A percentile compares a stretch with the other conserved stretches of the same genome.
phyloP scores from a whole-genome alignment of 2,888 invertebrate genomes.

The Cryptosula pallasiana region DNA sequence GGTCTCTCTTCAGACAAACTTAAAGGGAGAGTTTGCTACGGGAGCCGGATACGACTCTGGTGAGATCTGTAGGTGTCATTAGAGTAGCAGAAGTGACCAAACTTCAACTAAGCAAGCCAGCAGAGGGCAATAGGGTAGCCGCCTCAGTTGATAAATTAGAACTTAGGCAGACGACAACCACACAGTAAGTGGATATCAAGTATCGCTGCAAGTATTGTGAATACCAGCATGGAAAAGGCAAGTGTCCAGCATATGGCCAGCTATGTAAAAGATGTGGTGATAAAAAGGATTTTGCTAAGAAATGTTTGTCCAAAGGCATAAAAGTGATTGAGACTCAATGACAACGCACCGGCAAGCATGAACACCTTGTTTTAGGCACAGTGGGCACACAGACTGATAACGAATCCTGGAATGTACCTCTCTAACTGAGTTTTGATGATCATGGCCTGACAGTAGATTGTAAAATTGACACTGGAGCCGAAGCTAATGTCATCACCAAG shows the following conservation, averaged over 20 bases:
- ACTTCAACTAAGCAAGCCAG: not conserved
- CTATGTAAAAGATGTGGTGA: not conserved
- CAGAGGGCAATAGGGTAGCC: not conserved
- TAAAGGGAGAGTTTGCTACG: not conserved
- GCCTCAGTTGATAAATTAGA: not conserved
- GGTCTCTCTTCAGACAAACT: not conserved
- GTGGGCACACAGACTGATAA: not conserved
- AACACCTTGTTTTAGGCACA: not conserved
- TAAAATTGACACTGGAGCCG: not conserved
- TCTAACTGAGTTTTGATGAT: not conserved
- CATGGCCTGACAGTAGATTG: not conserved
- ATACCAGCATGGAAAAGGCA: not conserved
- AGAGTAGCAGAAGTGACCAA: not conserved
- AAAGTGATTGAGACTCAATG: not conserved
- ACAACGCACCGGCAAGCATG: not conserved
- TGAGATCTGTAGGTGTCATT: not conserved
- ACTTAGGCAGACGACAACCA: no score
- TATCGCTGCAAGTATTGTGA: not conserved
- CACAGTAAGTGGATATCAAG: not conserved
- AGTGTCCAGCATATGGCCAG: slow-evolving; percentile 14
- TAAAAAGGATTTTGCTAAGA: not conserved
- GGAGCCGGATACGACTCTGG: not conserved
- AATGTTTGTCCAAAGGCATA: not conserved
- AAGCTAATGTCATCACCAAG: not conserved
- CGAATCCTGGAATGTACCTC: not conserved